Base-by-base conservation (phyloP, 2,888 invertebrate genomes). In the Panopea generosa region DNA sequence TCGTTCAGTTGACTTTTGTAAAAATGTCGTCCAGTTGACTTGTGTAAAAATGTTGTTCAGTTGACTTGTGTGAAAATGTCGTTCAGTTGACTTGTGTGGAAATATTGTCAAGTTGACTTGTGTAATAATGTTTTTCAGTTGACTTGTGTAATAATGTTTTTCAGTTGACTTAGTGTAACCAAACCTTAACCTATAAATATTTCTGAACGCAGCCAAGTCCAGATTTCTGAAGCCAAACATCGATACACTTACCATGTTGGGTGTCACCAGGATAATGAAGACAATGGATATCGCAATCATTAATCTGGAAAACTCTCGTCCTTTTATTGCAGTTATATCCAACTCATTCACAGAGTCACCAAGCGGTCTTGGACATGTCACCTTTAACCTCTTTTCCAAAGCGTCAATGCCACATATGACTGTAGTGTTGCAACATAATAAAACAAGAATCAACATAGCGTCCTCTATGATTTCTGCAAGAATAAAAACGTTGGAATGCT, bases 271-370 rank as follows among this genome's bases (percentile, higher is more conserved):
- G 22, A 82, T 16, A 16, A 84, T 27, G 29, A 78, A 59, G 59
- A 77, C 47, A 29, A 83, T 66, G 66, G 76, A 74, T 45, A 85
- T 67, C 29, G 74, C 61, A 62, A 84, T 62, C 79, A 83, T 77
- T 18, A 83, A 60, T 22, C 80, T 50, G 2, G 79, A 73, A 65
- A 83, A 83, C 55, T 83, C 83, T 18, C 65, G 63, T 27, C 83
- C 75, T 0, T 77, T 55, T 0, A 61, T 65, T 40, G 67, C 52
- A 62, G 77, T 55, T 18, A 73, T 53, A 62, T 80, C 75, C 40
- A 61, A 49, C 22, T 68, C 68, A 43, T 59, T 60, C n/a, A 61
- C 47, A 14, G 60, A 20, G 16, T 66, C 61, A 18, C 56, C 53
- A 20, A 61, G 59, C 22, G 68, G 72, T 56, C 70, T 56, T 45